These are phyloP conservation scores for Panthera leo DNA, from an alignment of 2,113 vertebrate genomes.

Conservation along the genomic window DNA sequence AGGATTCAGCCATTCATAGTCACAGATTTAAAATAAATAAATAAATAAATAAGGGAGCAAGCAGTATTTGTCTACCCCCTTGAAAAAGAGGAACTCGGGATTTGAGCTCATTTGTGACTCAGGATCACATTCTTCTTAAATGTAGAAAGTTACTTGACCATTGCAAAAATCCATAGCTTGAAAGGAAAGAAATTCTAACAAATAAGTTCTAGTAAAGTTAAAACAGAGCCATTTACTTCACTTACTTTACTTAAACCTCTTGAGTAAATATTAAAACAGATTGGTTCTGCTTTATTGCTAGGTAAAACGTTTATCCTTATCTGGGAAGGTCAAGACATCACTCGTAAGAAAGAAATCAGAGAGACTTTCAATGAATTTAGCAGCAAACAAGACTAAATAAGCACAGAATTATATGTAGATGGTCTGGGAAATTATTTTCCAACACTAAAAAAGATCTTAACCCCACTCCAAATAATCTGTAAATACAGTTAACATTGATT, in stretches of 20 bases:
- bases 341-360: not conserved
- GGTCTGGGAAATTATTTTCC: slow-evolving; percentile 8
- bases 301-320: not conserved
- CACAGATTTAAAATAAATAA: not conserved
- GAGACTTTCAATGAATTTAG: slow-evolving; percentile 12
- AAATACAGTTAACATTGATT: not conserved
- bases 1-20: not conserved
- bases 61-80: not conserved
- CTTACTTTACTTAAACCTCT: not conserved
- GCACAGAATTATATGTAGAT: not conserved
- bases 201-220: not conserved
- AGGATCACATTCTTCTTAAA: not conserved
- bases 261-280: not conserved
- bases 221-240: not conserved
- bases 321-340: not conserved
- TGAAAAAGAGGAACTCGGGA: not conserved
- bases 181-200: slow-evolving; percentile 41
- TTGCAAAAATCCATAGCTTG: not conserved
- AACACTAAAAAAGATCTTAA: slow-evolving; percentile 5
- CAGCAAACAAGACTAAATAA: slow-evolving; percentile 33
- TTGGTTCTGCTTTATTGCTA: not conserved
- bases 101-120: not conserved
- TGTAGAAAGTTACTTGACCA: not conserved
- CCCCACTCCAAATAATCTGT: not conserved
- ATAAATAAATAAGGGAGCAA: not conserved